Conservation (phyloP, 2,113 vertebrate genomes). For the Oncorhynchus gorbuscha region DNA sequence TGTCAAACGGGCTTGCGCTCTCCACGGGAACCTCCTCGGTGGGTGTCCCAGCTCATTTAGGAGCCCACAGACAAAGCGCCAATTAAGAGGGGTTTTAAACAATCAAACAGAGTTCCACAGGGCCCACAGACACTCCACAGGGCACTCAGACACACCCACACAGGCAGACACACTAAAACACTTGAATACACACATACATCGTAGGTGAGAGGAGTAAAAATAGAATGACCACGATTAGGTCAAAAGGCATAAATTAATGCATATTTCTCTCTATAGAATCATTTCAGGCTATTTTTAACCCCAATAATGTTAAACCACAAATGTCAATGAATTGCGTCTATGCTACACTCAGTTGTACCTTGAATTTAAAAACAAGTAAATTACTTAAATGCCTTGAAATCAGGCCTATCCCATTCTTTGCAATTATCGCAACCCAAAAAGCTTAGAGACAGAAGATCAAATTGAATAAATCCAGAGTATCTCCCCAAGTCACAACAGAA, state of each 20-base stretch:
- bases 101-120: conserved; percentile 76
- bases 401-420: neutral
- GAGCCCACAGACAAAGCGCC: conserved; percentile 78
- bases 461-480: conserved; percentile 12
- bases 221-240: conserved; percentile 54
- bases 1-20: conserved; percentile 74
- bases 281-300: neutral
- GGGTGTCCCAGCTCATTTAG: conserved; percentile 80
- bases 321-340: neutral
- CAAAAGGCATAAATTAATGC: neutral
- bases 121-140: conserved; percentile 71
- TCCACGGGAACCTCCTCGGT: conserved; percentile 71
- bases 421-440: conserved; percentile 7
- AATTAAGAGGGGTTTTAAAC: conserved; percentile 82
- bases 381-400: no score
- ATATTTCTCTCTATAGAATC: no score
- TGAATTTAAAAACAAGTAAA: no score
- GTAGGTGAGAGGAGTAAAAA: conserved; percentile 54
- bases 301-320: neutral
- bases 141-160: conserved; percentile 53
- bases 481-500: conserved; percentile 38
- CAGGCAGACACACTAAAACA: conserved; percentile 19
- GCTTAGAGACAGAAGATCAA: conserved; percentile 12
- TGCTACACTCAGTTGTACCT: no score
- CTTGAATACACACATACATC: conserved; percentile 23